phyloP scores from a whole-genome alignment of 2,797 vertebrate species.

The Triplophysa yarkandensis region DNA sequence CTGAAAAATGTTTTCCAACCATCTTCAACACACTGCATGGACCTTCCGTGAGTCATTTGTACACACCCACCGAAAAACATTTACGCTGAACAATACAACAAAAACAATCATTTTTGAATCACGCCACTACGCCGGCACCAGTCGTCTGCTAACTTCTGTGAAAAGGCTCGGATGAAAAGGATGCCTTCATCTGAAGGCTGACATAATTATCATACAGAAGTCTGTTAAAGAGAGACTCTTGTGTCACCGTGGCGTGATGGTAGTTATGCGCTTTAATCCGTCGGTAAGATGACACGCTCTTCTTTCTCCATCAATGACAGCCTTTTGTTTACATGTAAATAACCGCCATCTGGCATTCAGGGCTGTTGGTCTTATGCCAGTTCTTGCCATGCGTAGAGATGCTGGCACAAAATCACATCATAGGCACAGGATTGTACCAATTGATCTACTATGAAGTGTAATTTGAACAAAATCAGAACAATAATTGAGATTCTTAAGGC shows the following conservation, averaged over 20 bases:
- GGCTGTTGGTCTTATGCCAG: slow-evolving; percentile 8
- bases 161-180: slow-evolving; percentile 26
- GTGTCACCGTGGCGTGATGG: slow-evolving; percentile 2
- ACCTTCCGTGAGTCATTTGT: not conserved
- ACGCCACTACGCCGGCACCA: not conserved
- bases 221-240: slow-evolving; percentile 15
- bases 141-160: not conserved
- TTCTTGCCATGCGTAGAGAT: not conserved
- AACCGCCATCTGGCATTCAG: slow-evolving; percentile 32
- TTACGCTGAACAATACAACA: slow-evolving; percentile 14
- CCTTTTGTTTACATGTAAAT: slow-evolving; percentile 37
- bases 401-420: slow-evolving; percentile 22
- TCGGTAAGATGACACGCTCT: slow-evolving; percentile 20
- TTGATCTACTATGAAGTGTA: not conserved
- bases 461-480: not conserved
- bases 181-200: slow-evolving; percentile 15
- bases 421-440: not conserved
- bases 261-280: slow-evolving; percentile 26
- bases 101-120: slow-evolving; percentile 30
- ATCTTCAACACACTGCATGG: not conserved
- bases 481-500: not conserved
- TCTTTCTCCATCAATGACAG: slow-evolving; percentile 10
- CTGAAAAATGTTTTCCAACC: no score
- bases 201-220: slow-evolving; percentile 23
- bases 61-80: not conserved